phyloP scores from a whole-genome alignment of 1,140 invertebrate species.

The Drosophila repletoides region DNA sequence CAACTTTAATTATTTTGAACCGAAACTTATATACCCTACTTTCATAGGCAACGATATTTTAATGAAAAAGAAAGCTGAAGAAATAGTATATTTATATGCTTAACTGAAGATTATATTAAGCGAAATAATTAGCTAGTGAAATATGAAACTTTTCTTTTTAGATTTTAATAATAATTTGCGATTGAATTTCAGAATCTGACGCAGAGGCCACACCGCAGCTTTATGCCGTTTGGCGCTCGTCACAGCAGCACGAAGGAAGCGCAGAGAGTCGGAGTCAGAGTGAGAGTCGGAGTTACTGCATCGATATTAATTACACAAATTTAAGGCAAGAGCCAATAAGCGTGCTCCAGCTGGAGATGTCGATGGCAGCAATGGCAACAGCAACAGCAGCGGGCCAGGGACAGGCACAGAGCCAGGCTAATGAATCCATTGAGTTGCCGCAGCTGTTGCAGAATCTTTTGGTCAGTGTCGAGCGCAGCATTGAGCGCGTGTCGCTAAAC shows the following conservation, averaged over 20 bases:
- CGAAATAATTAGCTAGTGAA: too few species aligned
- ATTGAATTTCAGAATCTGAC: constrained; percentile 36
- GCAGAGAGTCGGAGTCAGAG: constrained; percentile 26
- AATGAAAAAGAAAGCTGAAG: too few species aligned
- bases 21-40: too few species aligned
- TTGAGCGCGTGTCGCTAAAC: constrained; percentile 86
- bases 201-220: constrained; percentile 57
- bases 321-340: constrained; percentile 54
- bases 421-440: constrained; percentile 82
- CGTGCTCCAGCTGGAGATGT: constrained; percentile 64
- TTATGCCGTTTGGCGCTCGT: constrained; percentile 78
- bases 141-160: constrained; percentile 18
- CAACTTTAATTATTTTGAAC: too few species aligned
- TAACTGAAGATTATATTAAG: too few species aligned
- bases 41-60: too few species aligned
- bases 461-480: constrained; percentile 87
- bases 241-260: constrained; percentile 21
- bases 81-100: too few species aligned
- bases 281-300: constrained; percentile 34
- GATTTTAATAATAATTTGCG: constrained; percentile 19
- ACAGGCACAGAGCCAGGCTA: constrained; percentile 3
- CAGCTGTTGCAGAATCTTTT: constrained; percentile 86
- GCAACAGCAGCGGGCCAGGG: constrained; percentile 32
- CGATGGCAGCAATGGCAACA: constrained; percentile 59
- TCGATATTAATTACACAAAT: constrained; percentile 68